phyloP scores from a whole-genome alignment of 2,113 vertebrate genomes.

The Promerops cafer region DNA sequence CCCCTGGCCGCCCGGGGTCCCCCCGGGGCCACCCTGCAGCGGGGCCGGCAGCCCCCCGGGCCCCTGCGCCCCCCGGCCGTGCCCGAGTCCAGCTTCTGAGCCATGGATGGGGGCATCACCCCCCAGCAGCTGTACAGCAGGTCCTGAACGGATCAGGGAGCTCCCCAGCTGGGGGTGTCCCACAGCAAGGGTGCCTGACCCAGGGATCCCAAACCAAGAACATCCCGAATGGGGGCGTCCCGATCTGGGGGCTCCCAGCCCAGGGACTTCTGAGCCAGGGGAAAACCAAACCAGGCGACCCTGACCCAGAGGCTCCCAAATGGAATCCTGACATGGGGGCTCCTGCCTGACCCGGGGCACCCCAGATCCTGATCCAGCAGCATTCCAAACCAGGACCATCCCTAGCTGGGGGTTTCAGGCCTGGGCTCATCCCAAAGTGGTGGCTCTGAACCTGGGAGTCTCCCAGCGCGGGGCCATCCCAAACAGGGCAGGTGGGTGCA shows the following conservation, averaged over 20 bases:
- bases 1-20: background rate
- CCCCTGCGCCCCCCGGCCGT: slow-evolving; percentile 72
- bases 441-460: background rate
- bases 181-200: background rate
- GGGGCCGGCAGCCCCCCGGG: slow-evolving; percentile 72
- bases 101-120: fast-evolving
- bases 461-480: background rate
- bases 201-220: background rate
- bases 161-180: background rate
- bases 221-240: background rate
- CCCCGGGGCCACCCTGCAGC: slow-evolving; percentile 66
- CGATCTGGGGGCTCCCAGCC: background rate
- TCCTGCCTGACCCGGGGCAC: background rate
- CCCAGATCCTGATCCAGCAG: background rate
- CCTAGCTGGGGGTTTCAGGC: background rate
- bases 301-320: background rate
- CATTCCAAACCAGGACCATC: background rate
- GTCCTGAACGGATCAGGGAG: background rate
- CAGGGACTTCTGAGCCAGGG: background rate
- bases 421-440: background rate
- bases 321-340: background rate
- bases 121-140: background rate
- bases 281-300: background rate
- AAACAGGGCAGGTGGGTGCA: background rate
- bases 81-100: slow-evolving; percentile 87